phyloP scores from a whole-genome alignment of 2,113 vertebrate genomes.

The Gambusia holbrooki region DNA sequence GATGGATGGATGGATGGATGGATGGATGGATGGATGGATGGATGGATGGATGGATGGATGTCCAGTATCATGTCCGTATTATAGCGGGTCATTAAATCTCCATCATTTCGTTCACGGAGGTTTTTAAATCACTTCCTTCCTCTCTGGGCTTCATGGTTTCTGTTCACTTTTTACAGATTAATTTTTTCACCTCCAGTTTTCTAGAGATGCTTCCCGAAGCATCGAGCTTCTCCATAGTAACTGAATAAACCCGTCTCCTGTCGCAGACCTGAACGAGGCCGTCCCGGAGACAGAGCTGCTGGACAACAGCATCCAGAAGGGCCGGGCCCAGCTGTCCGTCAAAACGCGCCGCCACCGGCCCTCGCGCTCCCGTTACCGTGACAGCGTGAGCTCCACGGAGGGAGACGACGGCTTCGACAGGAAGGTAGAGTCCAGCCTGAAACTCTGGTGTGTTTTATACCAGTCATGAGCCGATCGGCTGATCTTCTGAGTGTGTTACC shows the following conservation, averaged over 20 bases:
- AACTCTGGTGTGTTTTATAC: background rate
- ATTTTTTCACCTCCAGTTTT: too few species aligned
- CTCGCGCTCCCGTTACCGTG: constrained; percentile 86
- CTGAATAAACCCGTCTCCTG: background rate
- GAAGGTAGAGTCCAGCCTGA: constrained; percentile 31
- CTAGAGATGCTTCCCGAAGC: background rate
- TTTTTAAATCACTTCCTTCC: too few species aligned
- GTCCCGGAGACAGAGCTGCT: constrained; percentile 90
- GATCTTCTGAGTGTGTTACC: constrained; percentile 19
- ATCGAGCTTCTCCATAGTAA: background rate
- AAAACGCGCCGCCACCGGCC: constrained; percentile 85
- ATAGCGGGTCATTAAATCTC: too few species aligned
- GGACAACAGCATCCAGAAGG: constrained; percentile 92
- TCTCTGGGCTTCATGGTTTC: too few species aligned
- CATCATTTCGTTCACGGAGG: too few species aligned
- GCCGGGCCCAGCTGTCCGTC: constrained; percentile 87
- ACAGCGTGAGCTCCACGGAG: constrained; percentile 90
- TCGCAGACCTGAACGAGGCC: constrained; percentile 86
- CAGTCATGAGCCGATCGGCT: background rate
- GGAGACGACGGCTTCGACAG: constrained; percentile 85
- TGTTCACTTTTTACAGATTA: too few species aligned
- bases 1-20: background rate
- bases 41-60: too few species aligned
- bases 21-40: too few species aligned
- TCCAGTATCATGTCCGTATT: too few species aligned